phyloP scores from a whole-genome alignment of 2,888 invertebrate species.

The Dynastes grantii region DNA sequence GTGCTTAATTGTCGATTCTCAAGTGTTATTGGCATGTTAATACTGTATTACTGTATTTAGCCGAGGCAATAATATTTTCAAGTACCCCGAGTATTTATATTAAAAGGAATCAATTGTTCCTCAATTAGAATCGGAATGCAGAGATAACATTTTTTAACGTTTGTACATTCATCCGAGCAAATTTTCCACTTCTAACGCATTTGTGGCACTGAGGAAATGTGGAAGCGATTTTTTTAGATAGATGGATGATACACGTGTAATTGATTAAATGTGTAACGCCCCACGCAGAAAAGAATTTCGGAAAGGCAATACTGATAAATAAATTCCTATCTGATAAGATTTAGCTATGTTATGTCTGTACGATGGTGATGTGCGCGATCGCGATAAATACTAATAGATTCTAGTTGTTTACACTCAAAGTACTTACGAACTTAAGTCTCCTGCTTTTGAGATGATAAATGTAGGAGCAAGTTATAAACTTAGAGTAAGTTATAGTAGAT shows the following conservation, averaged over 20 bases:
- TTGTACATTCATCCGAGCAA: slow-evolving; percentile 9
- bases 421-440: neutral
- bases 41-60: slow-evolving; percentile 12
- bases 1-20: slow-evolving; percentile 10
- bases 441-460: neutral
- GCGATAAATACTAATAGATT: slow-evolving; percentile 8
- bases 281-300: slow-evolving; percentile 7
- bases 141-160: slow-evolving; percentile 30
- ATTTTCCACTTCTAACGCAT: neutral
- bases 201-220: neutral
- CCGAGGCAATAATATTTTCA: slow-evolving; percentile 24
- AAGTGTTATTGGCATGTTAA: slow-evolving; percentile 30
- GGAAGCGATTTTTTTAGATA: slow-evolving; percentile 3
- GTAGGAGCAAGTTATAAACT: too few relatives aligned
- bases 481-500: too few relatives aligned
- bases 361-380: neutral
- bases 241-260: slow-evolving; percentile 4
- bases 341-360: neutral
- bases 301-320: slow-evolving; percentile 15
- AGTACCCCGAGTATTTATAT: slow-evolving; percentile 35
- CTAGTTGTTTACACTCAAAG: neutral
- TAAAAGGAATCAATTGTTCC: slow-evolving; percentile 42
- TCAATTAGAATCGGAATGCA: slow-evolving; percentile 41
- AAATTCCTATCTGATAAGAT: slow-evolving; percentile 34
- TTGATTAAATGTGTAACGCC: neutral